phyloP scores from a whole-genome alignment of 2,113 vertebrate species.

The Oreochromis niloticus region DNA sequence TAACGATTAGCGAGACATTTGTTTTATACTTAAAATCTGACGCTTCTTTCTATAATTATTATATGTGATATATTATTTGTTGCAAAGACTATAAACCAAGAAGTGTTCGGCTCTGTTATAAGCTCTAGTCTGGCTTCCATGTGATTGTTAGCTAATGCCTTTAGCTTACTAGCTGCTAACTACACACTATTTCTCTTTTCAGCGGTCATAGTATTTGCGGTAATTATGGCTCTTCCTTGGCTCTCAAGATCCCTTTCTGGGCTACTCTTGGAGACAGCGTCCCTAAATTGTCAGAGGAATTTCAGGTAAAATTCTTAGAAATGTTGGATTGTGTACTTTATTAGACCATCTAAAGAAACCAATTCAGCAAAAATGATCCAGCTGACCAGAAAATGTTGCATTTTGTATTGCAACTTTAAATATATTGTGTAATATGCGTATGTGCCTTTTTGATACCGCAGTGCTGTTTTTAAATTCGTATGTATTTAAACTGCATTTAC shows the following conservation, averaged over 20 bases:
- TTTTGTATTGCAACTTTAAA: neutral
- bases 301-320: constrained; percentile 63
- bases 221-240: constrained; percentile 43
- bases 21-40: neutral
- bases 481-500: neutral
- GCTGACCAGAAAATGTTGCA: neutral
- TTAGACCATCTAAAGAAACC: neutral
- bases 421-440: neutral
- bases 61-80: neutral
- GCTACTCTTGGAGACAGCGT: constrained; percentile 14
- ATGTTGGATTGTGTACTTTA: neutral
- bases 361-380: neutral
- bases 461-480: neutral
- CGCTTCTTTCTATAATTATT: accelerated
- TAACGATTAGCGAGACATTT: neutral
- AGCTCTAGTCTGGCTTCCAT: neutral
- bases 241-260: constrained; percentile 31
- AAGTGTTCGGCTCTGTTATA: neutral
- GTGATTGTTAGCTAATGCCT: neutral
- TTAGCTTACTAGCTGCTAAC: constrained; percentile 18
- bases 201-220: neutral
- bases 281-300: constrained; percentile 25
- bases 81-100: accelerated
- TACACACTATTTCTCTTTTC: neutral
- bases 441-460: neutral